Conservation (phyloP, 1,140 invertebrate species). For the Pseudomyrmex sp. region DNA sequence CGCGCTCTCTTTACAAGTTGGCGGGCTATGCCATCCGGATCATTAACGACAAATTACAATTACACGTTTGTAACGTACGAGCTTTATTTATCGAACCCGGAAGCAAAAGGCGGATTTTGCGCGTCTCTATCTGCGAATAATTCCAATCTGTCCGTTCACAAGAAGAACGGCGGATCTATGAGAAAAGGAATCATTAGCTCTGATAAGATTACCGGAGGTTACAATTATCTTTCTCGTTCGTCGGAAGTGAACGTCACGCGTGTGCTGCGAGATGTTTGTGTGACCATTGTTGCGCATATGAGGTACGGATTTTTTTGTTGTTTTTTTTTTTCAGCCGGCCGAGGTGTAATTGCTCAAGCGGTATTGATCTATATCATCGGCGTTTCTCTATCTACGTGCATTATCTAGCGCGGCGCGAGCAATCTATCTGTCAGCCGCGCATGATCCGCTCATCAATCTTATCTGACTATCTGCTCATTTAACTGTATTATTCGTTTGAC, state of each 20-base stretch:
- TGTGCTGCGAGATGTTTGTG: conserved; percentile 14
- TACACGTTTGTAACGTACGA: neutral
- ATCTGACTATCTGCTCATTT: conserved; percentile 32
- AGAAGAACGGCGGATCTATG: neutral
- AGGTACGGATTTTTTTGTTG: neutral
- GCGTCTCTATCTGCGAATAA: neutral
- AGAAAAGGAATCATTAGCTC: conserved; percentile 9
- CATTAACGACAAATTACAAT: conserved; percentile 33
- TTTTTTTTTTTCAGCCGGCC: neutral
- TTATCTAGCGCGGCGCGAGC: conserved; percentile 1
- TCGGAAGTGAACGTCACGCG: neutral
- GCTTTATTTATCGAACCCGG: conserved; percentile 17
- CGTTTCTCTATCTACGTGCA: conserved; percentile 11
- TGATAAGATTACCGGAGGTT: neutral
- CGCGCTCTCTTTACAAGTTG: neutral
- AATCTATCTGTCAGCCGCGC: conserved; percentile 25
- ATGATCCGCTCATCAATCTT: conserved; percentile 37
- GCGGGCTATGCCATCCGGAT: conserved; percentile 5
- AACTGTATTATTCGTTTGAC: conserved; percentile 31
- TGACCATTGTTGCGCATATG: conserved; percentile 19
- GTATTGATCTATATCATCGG: conserved; percentile 34
- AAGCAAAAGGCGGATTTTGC: conserved; percentile 1
- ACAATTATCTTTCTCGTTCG: neutral
- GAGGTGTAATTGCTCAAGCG: conserved; percentile 30
- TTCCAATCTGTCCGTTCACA: conserved; percentile 20